Base-by-base conservation (phyloP, 2,797 vertebrate species). In the Neosilurus mollespiculum region DNA sequence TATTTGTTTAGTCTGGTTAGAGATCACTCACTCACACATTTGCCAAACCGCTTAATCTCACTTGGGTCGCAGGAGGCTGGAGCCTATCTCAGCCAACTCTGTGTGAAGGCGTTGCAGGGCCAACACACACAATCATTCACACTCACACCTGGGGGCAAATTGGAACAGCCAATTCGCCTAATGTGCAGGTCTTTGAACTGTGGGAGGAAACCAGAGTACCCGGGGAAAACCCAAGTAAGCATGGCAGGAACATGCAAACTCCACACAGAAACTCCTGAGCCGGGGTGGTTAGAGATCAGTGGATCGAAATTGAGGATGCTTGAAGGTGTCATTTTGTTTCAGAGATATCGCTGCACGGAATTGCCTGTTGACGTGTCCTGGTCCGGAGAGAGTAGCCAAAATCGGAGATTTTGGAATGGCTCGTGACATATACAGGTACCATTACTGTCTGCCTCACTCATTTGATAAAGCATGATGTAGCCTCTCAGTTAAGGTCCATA, bases 351-450 rank as follows among this genome's bases (percentile, higher is more conserved):
- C 97, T 87, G 96, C 97, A 72, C 94, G 96, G 80, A 99, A 98
- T 82, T 98, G 97, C 85, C 94, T 99, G 80, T 93, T 98, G 70
- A 98, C 96, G 65, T 97, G 94, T 86, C 87, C 93, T 34, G 96
- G 96, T 75, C 92, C 93, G 18, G 95, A 93, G 49, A 90, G 96
- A 89, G 93, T 97, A 86, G 96, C 96, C 87, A 98, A 98, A 92
- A 98, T 96, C 8, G 96, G 97, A 82, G 96, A 98, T 91, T 99
- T 98, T 64, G 96, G 97, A 72, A 97, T 98, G 97, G 97, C 97
- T 43, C 95, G 96, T 83, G 96, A 96, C 87, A 97, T 97, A 91
- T 98, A 97, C 90, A 95, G 95, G 96, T 98, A 87, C 70, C 84
- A 22, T 43, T 82, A 2, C 16, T 67, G n/a, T 43, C 54, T 64